Percentiles rank a stretch among this genome's conserved stretches.
Evolutionary conservation across 2,113 vertebrate genomes (phyloP).

Genomic region (Cephalopterus ornatus): DNA sequence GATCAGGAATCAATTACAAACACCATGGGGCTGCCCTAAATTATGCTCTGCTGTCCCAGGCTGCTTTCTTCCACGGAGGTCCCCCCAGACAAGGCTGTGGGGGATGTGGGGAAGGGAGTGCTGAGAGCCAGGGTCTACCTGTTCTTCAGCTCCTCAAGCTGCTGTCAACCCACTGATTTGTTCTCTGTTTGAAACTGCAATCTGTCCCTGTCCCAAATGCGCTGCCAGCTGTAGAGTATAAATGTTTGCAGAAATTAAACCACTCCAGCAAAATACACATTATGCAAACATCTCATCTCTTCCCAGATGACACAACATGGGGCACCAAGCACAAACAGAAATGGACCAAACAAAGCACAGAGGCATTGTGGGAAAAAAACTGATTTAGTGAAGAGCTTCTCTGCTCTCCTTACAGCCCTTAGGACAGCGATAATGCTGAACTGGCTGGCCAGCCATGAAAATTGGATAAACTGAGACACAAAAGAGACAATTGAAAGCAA

Average conservation of each 20-base stretch:
- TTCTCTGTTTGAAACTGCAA: neutral
- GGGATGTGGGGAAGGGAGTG: rapidly evolving
- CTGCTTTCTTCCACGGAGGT: neutral
- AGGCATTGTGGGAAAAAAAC: neutral
- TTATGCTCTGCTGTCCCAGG: neutral
- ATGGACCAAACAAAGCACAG: neutral
- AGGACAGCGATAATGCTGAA: slow-evolving; percentile 16
- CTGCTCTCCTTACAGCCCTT: neutral
- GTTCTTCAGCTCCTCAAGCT: neutral
- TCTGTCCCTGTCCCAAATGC: slow-evolving; percentile 22
- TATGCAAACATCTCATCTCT: slow-evolving; percentile 25
- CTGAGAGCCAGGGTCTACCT: neutral
- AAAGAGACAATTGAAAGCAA: slow-evolving; percentile 36
- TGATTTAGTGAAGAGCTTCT: neutral
- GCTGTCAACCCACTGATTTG: neutral
- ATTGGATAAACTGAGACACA: slow-evolving; percentile 28
- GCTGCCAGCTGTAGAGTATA: neutral
- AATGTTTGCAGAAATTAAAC: slow-evolving; percentile 29
- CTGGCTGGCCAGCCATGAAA: slow-evolving; percentile 10
- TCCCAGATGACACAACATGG: neutral
- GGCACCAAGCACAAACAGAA: neutral
- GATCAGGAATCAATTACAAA: neutral
- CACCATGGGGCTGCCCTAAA: neutral
- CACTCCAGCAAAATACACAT: slow-evolving; percentile 12
- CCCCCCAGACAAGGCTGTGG: neutral